phyloP scores from a whole-genome alignment of 1,140 invertebrate genomes.

The Myzus persicae region DNA sequence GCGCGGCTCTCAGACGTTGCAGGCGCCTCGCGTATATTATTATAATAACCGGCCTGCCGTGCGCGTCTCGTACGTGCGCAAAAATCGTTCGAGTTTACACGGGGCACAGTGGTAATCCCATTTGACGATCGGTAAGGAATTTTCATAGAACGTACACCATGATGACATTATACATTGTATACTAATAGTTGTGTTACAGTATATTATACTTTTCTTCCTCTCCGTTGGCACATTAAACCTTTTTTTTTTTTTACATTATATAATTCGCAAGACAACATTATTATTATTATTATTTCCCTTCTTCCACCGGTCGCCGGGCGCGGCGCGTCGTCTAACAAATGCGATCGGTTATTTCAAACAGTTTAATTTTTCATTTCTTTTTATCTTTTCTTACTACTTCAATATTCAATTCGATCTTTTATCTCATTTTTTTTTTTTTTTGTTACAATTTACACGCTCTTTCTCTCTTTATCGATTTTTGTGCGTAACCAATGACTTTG shows the following conservation, averaged over 20 bases:
- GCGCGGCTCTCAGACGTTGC: background rate
- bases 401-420: background rate
- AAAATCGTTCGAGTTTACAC: background rate
- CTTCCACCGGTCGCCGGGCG: background rate
- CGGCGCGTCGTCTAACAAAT: background rate
- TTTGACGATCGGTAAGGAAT: background rate
- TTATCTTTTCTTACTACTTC: background rate
- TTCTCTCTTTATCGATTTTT: background rate
- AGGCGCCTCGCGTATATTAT: background rate
- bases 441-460: background rate
- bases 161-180: background rate
- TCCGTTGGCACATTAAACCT: background rate
- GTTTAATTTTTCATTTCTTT: conserved; percentile 20
- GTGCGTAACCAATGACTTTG: background rate
- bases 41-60: background rate
- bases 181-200: background rate
- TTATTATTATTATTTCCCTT: background rate
- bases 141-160: background rate
- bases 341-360: conserved; percentile 29
- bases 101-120: background rate
- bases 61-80: background rate
- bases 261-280: background rate
- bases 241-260: background rate
- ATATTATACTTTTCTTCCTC: background rate
- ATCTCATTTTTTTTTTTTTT: background rate